Percentiles rank a stretch among this genome's conserved stretches.
Evolutionary conservation across 23 tunicate genomes (phyloP).

Genomic region (Clavelina lepadiformis): DNA sequence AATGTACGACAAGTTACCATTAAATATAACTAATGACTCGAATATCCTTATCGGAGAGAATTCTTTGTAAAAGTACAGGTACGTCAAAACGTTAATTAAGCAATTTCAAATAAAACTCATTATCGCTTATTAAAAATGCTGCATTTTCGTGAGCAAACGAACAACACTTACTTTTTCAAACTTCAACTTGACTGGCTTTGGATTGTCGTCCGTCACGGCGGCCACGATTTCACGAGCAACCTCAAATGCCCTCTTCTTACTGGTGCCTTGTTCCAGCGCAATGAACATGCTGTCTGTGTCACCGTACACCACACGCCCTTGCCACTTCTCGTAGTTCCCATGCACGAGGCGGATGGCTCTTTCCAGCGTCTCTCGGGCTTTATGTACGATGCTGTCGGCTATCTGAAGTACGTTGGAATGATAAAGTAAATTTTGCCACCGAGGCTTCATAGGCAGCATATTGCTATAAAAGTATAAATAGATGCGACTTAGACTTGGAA

Average conservation of each 20-base stretch:
- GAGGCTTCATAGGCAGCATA: no score
- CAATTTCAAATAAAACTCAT: no score
- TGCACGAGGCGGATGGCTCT: conserved; percentile 69
- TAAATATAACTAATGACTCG: no score
- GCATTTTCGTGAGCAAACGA: no score
- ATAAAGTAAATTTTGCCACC: no score
- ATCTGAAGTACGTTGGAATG: conserved; percentile 36
- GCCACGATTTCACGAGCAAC: conserved; percentile 64
- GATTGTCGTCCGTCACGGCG: conserved; percentile 63
- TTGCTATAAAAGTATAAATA: no score
- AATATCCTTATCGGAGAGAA: no score
- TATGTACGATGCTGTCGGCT: conserved; percentile 90
- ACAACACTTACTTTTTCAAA: conserved; percentile 73
- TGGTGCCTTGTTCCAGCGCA: conserved; percentile 58
- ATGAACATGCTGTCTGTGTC: conserved; percentile 94
- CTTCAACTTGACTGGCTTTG: conserved; percentile 78
- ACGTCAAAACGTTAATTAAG: no score
- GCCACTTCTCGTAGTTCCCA: conserved; percentile 49
- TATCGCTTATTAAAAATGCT: no score
- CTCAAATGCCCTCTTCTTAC: conserved; percentile 67
- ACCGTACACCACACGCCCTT: conserved; percentile 80
- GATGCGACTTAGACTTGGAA: no score
- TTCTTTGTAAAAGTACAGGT: no score
- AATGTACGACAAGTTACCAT: no score
- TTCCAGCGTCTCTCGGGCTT: conserved; percentile 85